These are phyloP conservation scores for Probosciger aterrimus DNA, from an alignment of 2,113 vertebrate genomes.

Conservation along the genomic window DNA sequence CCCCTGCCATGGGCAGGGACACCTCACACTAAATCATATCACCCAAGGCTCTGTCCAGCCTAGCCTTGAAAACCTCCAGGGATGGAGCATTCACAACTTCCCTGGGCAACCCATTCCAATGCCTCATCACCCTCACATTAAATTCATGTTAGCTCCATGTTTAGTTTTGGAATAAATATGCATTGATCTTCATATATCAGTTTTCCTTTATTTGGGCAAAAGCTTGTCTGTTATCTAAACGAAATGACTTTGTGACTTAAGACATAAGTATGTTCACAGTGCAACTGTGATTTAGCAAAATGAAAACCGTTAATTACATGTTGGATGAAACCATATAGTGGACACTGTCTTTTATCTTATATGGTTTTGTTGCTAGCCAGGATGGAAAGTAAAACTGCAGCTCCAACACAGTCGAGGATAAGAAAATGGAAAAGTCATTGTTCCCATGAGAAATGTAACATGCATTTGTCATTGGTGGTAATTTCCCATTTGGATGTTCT, in stretches of 20 bases:
- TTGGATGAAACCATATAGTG: background rate
- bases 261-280: background rate
- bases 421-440: background rate
- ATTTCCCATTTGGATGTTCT: background rate
- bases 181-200: background rate
- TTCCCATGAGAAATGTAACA: background rate
- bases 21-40: too few species aligned
- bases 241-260: background rate
- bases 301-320: rapidly evolving
- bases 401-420: background rate
- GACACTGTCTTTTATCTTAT: background rate
- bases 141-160: background rate
- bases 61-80: too few species aligned
- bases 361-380: background rate
- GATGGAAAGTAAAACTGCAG: background rate
- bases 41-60: too few species aligned
- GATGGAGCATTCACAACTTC: too few species aligned
- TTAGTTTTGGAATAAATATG: background rate
- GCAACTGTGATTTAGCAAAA: background rate
- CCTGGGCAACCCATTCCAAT: too few species aligned
- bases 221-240: background rate
- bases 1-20: too few species aligned
- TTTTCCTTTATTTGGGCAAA: background rate
- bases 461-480: background rate
- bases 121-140: too few species aligned